Evolutionary conservation across 37 sponge, comb jelly and placozoan genomes (phyloP).

Genomic region (Hexactinellida sp.): DNA sequence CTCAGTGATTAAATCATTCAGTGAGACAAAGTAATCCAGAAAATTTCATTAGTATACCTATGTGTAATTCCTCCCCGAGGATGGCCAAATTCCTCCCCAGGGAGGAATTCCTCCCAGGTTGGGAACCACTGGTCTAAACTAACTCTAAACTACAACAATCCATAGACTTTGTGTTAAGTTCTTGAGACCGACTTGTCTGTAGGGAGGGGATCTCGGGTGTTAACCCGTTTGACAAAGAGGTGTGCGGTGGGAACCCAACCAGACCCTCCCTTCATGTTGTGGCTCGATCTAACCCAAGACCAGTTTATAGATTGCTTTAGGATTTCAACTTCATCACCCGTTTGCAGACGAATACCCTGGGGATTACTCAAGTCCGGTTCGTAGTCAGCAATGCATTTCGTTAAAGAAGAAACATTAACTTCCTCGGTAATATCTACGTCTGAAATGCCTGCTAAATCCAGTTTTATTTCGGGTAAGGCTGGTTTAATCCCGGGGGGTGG

Average conservation of each 20-base stretch:
- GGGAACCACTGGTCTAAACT: too few species aligned
- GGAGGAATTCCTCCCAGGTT: too few species aligned
- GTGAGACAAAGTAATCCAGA: too few species aligned
- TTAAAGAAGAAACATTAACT: not conserved
- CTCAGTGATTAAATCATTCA: too few species aligned
- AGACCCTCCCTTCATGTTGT: not conserved
- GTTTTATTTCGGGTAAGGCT: not conserved
- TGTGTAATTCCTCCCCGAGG: too few species aligned
- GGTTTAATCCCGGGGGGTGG: not conserved
- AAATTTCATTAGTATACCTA: too few species aligned
- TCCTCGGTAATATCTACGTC: not conserved
- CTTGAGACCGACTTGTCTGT: not conserved
- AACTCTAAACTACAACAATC: conserved; percentile 13
- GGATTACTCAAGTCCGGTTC: not conserved
- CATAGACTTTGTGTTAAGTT: not conserved
- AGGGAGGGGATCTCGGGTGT: not conserved
- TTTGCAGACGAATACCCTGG: not conserved
- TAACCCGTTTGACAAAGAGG: not conserved
- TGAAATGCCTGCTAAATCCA: not conserved
- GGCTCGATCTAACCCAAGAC: not conserved
- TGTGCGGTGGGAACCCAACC: not conserved
- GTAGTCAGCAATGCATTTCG: conserved; percentile 13
- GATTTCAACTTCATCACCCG: not conserved
- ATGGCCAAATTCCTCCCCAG: too few species aligned
- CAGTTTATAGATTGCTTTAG: not conserved